phyloP scores from a whole-genome alignment of 2,888 invertebrate genomes.

The Amphipyra tragopoginis region DNA sequence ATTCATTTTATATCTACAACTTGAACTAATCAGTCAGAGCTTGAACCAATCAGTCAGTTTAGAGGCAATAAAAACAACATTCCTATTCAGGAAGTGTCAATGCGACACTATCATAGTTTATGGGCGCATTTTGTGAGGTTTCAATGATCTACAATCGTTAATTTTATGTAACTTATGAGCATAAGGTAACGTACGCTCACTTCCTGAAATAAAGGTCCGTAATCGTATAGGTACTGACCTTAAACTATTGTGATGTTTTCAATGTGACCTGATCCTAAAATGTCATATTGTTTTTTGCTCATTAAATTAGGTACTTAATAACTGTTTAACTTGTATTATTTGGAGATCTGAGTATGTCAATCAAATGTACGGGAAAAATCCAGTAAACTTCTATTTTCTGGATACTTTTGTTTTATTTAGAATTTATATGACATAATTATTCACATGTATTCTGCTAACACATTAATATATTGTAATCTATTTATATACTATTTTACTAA shows the following conservation, averaged over 20 bases:
- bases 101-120: conserved; percentile 9
- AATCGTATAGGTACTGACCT: conserved; percentile 38
- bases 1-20: not conserved
- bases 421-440: not conserved
- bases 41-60: conserved; percentile 18
- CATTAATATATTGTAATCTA: no score
- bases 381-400: conserved; percentile 56
- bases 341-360: conserved; percentile 55
- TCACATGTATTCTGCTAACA: not conserved
- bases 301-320: conserved; percentile 59
- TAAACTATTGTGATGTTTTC: conserved; percentile 59
- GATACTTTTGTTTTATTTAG: conserved; percentile 51
- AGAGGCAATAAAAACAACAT: conserved; percentile 44
- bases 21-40: conserved; percentile 12
- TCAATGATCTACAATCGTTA: not conserved
- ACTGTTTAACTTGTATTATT: conserved; percentile 47
- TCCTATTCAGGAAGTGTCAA: conserved; percentile 48
- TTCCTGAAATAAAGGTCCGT: conserved; percentile 45
- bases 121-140: conserved; percentile 1
- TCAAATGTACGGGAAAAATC: conserved; percentile 48
- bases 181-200: conserved; percentile 31
- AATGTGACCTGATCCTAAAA: conserved; percentile 54
- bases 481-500: not conserved
- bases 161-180: not conserved
- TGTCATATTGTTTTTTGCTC: conserved; percentile 62